These are phyloP conservation scores for Mola mola DNA, from an alignment of 2,113 vertebrate species.

Conservation along the genomic window DNA sequence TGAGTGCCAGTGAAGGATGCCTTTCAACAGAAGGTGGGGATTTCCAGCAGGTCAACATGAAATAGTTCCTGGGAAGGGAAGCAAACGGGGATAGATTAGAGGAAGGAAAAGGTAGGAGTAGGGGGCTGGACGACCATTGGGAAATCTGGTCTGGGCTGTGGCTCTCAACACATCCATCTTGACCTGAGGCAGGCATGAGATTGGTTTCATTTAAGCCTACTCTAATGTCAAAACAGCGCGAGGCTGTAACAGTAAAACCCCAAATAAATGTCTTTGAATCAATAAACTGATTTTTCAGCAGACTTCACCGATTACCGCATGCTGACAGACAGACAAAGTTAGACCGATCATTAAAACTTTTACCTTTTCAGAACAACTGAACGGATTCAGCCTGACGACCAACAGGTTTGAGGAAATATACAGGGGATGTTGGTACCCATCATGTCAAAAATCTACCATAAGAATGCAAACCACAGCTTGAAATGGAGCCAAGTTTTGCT, in stretches of 20 bases:
- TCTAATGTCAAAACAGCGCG: constrained; percentile 65
- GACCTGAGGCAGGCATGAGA: constrained; percentile 58
- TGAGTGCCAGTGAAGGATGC: constrained; percentile 67
- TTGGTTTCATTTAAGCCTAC: constrained; percentile 58
- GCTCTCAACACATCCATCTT: constrained; percentile 70
- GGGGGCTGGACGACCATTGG: constrained; percentile 50
- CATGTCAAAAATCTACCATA: constrained; percentile 56
- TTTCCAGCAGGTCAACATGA: constrained; percentile 64
- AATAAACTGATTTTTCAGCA: constrained; percentile 57
- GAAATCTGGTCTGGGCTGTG: constrained; percentile 59
- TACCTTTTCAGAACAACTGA: constrained; percentile 62
- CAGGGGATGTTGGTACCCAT: constrained; percentile 52
- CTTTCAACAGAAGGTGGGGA: constrained; percentile 68
- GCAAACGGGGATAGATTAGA: constrained; percentile 42
- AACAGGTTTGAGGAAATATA: constrained; percentile 58
- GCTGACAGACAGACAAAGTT: constrained; percentile 48
- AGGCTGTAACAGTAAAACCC: constrained; percentile 46
- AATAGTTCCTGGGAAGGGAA: constrained; percentile 62
- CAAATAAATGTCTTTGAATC: constrained; percentile 56
- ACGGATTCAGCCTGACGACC: constrained; percentile 48
- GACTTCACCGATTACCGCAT: constrained; percentile 49
- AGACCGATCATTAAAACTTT: constrained; percentile 43
- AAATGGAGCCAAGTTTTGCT: constrained; percentile 41
- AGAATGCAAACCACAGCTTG: constrained; percentile 64
- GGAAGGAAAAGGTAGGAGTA: constrained; percentile 48